phyloP scores from a whole-genome alignment of 1,140 invertebrate genomes.

The Neodiprion lecontei region DNA sequence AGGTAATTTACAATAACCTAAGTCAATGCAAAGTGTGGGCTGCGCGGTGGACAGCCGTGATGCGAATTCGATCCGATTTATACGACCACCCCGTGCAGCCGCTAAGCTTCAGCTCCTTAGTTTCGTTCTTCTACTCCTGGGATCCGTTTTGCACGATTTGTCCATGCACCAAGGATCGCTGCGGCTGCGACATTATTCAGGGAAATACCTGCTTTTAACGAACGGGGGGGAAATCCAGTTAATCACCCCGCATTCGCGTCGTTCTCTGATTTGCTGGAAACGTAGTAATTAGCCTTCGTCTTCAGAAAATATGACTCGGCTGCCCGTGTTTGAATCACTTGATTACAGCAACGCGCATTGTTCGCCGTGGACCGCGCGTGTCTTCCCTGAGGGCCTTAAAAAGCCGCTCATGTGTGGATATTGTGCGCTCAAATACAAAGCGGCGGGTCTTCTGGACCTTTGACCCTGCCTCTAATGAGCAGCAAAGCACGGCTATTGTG shows the following conservation, averaged over 20 bases:
- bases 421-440: slow-evolving; percentile 33
- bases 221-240: no score
- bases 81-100: no score
- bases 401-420: slow-evolving; percentile 6
- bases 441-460: slow-evolving; percentile 38
- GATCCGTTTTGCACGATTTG: no score
- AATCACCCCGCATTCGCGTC: not conserved
- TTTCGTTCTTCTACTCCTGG: no score
- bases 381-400: not conserved
- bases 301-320: not conserved
- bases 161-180: no score
- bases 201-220: no score
- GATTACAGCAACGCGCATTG: slow-evolving; percentile 6
- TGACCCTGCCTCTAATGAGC: slow-evolving; percentile 54
- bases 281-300: not conserved
- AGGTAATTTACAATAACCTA: slow-evolving; percentile 49
- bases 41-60: slow-evolving; percentile 19
- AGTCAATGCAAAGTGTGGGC: slow-evolving; percentile 49
- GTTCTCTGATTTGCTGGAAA: not conserved
- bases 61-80: not conserved
- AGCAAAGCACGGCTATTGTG: slow-evolving; percentile 53
- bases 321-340: slow-evolving; percentile 7
- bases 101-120: no score
- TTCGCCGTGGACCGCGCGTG: not conserved
- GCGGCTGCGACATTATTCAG: no score